A percentile compares a stretch with the other conserved stretches of the same genome.
phyloP scores from a whole-genome alignment of 2,888 invertebrate genomes.

The Digitonthophagus gazella region DNA sequence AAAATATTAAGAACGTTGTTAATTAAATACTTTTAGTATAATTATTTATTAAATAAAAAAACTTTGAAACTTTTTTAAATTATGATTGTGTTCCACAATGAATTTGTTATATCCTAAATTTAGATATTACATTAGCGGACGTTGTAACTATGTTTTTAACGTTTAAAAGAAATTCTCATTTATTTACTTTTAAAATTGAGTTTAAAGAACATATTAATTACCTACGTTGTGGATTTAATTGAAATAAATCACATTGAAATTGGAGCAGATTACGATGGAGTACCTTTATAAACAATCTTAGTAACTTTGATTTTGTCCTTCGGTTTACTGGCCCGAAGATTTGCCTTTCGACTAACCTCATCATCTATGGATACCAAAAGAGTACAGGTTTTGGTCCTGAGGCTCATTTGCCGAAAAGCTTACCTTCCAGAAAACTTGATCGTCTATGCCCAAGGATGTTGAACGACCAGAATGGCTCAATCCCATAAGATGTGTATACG shows the following conservation, averaged over 20 bases:
- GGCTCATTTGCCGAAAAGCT: too few relatives aligned
- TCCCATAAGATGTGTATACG: too few relatives aligned
- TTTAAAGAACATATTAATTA: slow-evolving; percentile 54
- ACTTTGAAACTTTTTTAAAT: slow-evolving; percentile 51
- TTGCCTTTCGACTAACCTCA: too few relatives aligned
- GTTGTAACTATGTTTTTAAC: slow-evolving; percentile 63
- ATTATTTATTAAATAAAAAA: slow-evolving; percentile 2
- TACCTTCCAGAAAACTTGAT: too few relatives aligned
- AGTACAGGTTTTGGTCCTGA: too few relatives aligned
- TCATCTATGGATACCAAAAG: too few relatives aligned
- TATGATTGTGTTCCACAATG: slow-evolving; percentile 68
- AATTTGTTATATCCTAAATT: slow-evolving; percentile 55
- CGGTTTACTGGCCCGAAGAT: too few relatives aligned
- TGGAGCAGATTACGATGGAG: slow-evolving; percentile 56
- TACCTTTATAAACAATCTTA: slow-evolving; percentile 46
- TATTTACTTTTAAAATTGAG: slow-evolving; percentile 9
- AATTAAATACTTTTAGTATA: too few relatives aligned
- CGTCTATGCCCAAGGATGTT: too few relatives aligned
- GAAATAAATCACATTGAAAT: slow-evolving; percentile 56
- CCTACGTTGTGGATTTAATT: slow-evolving; percentile 52
- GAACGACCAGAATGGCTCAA: too few relatives aligned
- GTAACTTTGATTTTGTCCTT: too few relatives aligned
- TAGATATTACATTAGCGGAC: slow-evolving; percentile 61
- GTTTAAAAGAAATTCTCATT: too few relatives aligned
- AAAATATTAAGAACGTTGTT: slow-evolving; percentile 56